Conservation (phyloP, 2,113 vertebrate genomes). For the Poecile atricapillus region DNA sequence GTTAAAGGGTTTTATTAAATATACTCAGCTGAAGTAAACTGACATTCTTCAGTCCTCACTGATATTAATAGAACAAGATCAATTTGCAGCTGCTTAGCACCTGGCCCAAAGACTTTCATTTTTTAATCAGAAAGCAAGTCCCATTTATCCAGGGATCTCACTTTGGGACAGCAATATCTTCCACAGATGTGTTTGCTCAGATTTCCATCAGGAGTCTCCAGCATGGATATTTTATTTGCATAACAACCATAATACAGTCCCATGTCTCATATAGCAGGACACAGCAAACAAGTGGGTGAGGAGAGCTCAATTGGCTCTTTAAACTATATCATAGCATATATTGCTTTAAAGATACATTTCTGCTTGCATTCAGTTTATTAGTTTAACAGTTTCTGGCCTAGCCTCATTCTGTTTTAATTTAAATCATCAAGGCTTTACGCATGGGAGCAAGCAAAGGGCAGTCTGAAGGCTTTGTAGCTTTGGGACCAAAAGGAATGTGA, state of each 20-base stretch:
- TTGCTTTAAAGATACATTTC: neutral
- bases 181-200: slow-evolving; percentile 20
- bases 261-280: neutral
- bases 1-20: neutral
- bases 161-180: neutral
- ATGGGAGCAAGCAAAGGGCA: slow-evolving; percentile 23
- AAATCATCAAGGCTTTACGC: neutral
- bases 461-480: slow-evolving; percentile 13
- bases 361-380: slow-evolving; percentile 12
- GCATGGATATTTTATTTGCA: neutral
- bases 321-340: neutral
- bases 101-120: slow-evolving; percentile 6
- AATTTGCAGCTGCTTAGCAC: slow-evolving; percentile 46
- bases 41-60: neutral
- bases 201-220: neutral
- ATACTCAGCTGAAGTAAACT: slow-evolving; percentile 10
- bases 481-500: slow-evolving; percentile 42
- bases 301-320: neutral
- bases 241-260: neutral
- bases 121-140: slow-evolving; percentile 24
- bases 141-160: neutral
- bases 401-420: slow-evolving; percentile 25
- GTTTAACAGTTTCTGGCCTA: neutral
- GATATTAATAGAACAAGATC: neutral
- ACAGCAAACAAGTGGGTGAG: neutral